phyloP scores from a whole-genome alignment of 2,113 vertebrate genomes.

The Stomatorhinus ivindoensis region DNA sequence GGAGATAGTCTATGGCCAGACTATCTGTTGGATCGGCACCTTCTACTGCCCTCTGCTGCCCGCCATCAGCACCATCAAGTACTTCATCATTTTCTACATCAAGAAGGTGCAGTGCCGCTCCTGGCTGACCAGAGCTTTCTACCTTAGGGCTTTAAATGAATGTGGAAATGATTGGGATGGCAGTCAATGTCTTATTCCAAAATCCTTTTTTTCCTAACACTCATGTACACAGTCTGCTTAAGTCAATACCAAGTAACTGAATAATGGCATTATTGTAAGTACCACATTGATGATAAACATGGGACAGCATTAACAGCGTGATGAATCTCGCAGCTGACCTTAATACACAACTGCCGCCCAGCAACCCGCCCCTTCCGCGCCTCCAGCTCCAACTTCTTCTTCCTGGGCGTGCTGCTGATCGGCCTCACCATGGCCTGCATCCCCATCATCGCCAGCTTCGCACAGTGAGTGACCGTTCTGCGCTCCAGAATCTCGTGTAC shows the following conservation, averaged over 20 bases:
- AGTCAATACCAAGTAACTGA: background rate
- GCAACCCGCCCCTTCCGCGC: conserved; percentile 75
- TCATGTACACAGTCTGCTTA: background rate
- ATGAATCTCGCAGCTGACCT: conserved; percentile 56
- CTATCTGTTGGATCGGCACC: conserved; percentile 93
- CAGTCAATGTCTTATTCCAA: background rate
- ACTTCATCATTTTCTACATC: conserved; percentile 87
- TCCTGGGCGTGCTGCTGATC: conserved; percentile 79
- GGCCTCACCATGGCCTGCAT: conserved; percentile 76
- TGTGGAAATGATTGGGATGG: background rate
- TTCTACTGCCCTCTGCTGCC: conserved; percentile 91
- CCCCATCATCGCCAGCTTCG: conserved; percentile 74
- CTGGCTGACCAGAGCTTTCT: background rate
- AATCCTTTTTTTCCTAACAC: background rate
- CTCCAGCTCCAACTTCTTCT: conserved; percentile 90
- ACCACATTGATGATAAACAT: background rate
- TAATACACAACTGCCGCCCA: conserved; percentile 76
- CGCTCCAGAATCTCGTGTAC: too few species aligned
- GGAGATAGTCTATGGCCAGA: conserved; percentile 89
- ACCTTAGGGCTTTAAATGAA: background rate
- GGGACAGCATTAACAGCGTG: background rate
- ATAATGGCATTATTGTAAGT: background rate
- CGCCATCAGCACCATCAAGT: conserved; percentile 83
- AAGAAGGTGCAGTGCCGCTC: conserved; percentile 74
- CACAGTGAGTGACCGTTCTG: conserved; percentile 60